phyloP scores from a whole-genome alignment of 2,888 invertebrate species.

The Hololepta plana region DNA sequence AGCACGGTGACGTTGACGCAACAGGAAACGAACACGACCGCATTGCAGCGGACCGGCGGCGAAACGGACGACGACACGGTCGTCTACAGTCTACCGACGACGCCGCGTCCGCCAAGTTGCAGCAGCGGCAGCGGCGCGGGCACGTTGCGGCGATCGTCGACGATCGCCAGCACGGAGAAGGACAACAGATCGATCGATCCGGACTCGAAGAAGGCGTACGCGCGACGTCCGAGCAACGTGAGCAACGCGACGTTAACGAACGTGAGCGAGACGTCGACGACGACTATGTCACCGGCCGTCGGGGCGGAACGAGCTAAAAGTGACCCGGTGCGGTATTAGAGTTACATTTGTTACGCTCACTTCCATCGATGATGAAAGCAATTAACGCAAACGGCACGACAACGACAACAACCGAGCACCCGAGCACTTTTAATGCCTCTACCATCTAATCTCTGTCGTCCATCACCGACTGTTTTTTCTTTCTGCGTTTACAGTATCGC shows the following conservation, averaged over 20 bases:
- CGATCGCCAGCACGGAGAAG: constrained; percentile 23
- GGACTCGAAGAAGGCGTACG: constrained; percentile 7
- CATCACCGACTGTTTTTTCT: too few species aligned
- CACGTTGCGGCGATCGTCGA: constrained; percentile 28
- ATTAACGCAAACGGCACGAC: too few species aligned
- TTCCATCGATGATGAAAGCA: constrained; percentile 6
- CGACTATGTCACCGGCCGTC: constrained; percentile 1
- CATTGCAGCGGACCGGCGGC: constrained; percentile 10
- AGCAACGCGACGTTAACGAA: constrained; percentile 41
- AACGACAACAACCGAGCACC: too few species aligned
- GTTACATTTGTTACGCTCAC: too few species aligned
- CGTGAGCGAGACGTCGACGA: constrained; percentile 28
- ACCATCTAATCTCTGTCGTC: too few species aligned
- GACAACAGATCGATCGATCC: constrained; percentile 9
- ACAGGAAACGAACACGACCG: constrained; percentile 13
- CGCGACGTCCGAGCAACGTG: constrained; percentile 31
- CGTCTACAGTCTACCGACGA: constrained; percentile 17
- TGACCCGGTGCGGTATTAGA: constrained; percentile 24
- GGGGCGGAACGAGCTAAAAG: constrained; percentile 19
- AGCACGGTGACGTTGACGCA: constrained; percentile 25
- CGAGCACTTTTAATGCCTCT: too few species aligned
- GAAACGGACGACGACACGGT: constrained; percentile 13
- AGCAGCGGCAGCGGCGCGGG: constrained; percentile 14
- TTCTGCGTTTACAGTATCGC: too few species aligned
- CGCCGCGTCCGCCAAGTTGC: constrained; percentile 16